Evolutionary conservation across 1,140 invertebrate species (phyloP), one percentile per base, ranked within the genome.

Genomic region (Nasonia longicornis): DNA sequence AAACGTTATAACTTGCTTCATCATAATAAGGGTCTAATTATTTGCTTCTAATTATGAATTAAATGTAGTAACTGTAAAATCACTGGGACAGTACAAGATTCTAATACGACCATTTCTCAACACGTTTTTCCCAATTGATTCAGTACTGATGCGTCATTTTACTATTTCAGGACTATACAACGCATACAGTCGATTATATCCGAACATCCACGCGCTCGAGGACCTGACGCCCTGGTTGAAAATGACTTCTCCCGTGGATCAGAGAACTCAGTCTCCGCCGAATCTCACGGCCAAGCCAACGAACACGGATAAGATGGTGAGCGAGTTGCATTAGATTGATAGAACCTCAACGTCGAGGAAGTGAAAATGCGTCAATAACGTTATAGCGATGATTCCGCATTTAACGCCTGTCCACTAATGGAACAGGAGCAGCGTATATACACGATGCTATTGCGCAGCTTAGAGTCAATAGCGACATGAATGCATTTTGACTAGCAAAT

Each of bases 291-390:
- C 29, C 1, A 82, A 82, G 45, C 64, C 76, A 8, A 82, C 75
- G 0, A 82, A 82, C 35, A 79, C 71, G 12, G 70, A 78, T 35
- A 83, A 76, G 72, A 82, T 83, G 76, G 74, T 81, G 79, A 66
- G 35, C 64, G 38, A 7, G 7, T 70, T 22, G 67, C 26, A 31
- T 70, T 38, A 70, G 67, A 14, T 35, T 31, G 22, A 70, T 70
- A 16, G 16, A 70, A 64, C 63, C 8, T 31, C 16, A 2, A 16
- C 64, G 26, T 58, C 52, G 66, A 67, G 66, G 26, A 16, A 38
- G 69, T 31, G 69, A 42, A 71, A 71, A 71, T 71, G 31, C 69
- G 69, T 42, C 35, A 71, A 38, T 71, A 71, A 20, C 20, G 35
- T 71, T 73, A 73, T 73, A 73, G 71, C 22, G 26, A 29, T 10